These are phyloP conservation scores for Allacma fusca DNA, from an alignment of 2,888 invertebrate species.

Conservation along the genomic window DNA sequence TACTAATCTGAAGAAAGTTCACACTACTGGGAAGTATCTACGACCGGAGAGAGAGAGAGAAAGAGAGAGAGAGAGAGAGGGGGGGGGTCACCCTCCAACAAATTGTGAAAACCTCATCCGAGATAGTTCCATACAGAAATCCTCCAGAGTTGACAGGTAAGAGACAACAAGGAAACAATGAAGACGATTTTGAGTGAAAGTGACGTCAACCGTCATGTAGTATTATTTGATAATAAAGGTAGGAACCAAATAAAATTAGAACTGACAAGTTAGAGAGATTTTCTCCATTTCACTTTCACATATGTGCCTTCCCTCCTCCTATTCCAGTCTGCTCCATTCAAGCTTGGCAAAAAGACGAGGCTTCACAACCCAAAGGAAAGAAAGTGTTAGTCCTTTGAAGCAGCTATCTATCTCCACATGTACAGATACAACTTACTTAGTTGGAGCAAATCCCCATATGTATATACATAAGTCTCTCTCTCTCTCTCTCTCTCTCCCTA, in stretches of 20 bases:
- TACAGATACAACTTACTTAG: too few species aligned
- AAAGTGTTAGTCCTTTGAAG: background rate
- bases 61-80: too few species aligned
- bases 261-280: slow-evolving; percentile 30
- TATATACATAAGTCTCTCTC: background rate
- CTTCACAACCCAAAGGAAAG: background rate
- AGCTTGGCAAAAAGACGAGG: background rate
- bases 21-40: background rate
- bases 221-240: slow-evolving; percentile 21
- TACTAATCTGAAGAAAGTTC: background rate
- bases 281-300: slow-evolving; percentile 28
- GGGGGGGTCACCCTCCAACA: too few species aligned
- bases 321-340: background rate
- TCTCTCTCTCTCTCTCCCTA: background rate
- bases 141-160: background rate
- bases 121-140: background rate
- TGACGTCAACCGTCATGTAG: slow-evolving; percentile 33
- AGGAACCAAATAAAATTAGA: slow-evolving; percentile 21
- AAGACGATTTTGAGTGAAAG: slow-evolving; percentile 24
- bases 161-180: background rate
- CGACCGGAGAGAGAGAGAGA: too few species aligned
- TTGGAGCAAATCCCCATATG: too few species aligned
- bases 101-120: background rate
- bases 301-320: background rate
- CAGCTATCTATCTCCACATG: background rate